Evolutionary conservation across 1,140 invertebrate genomes (phyloP), one percentile per base, ranked within the genome.

Genomic region (Dinoponera quadriceps): DNA sequence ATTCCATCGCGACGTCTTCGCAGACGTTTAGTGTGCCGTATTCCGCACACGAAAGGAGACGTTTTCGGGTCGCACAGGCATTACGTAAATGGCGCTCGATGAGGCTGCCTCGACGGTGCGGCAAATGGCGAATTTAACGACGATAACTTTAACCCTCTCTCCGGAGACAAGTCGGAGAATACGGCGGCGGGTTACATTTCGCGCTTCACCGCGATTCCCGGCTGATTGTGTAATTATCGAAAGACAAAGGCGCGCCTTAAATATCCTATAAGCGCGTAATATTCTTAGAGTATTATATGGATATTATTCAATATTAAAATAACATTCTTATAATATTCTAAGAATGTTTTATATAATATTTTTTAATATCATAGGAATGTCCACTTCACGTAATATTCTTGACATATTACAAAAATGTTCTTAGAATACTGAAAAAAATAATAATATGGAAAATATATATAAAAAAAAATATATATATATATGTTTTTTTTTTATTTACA

Each of bases 11-110:
- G 18, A 77, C 66, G 11, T 77, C 48, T 80, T 81, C 38, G 38
- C 55, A 0, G 65, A 72, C 11, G 25, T 72, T 72, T 71, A 80
- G 18, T 57, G 14, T n/a, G 20, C 38, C 44, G 27, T 65, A 51
- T 75, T 77, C 48, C n/a, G 14, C 29, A 38, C 11, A 68, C 11
- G 3, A 77, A 29, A 68, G 2, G 9, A 77, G 27, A 68, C 48
- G 25, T 22, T 77, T 77, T 68, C 20, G 11, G 27, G 62, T 1
- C 48, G 33, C 18, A 54, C n/a, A 16, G 20, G 48, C 29, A 16
- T 77, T 77, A 66, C 20, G 11, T 65, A 65, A 65, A 65, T 44
- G 11, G 44, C 11, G 60, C n/a, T n/a, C 25, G 51, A 68, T 68
- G 48, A 68, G 66, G 22, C 48, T 54, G 27, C 33, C 20, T 22